Evolutionary conservation across 1,140 invertebrate genomes (phyloP).

Genomic region (Phortica variegata): DNA sequence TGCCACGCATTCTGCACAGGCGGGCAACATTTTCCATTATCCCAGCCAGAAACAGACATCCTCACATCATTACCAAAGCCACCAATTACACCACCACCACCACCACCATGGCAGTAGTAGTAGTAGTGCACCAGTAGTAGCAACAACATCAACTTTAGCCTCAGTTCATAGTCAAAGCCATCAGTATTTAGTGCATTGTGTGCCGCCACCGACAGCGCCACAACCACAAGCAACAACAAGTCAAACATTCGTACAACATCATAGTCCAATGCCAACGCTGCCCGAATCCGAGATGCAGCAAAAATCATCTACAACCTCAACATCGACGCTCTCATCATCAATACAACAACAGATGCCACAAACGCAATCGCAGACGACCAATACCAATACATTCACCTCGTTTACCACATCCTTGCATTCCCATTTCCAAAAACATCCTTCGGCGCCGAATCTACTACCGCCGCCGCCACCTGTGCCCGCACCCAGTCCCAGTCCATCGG

Average conservation of each 20-base stretch:
- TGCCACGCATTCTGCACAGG: conserved; percentile 1
- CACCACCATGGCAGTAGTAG: conserved; percentile 21
- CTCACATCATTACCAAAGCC: conserved; percentile 20
- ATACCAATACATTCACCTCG: not conserved
- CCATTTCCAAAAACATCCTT: conserved; percentile 55
- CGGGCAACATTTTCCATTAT: conserved; percentile 33
- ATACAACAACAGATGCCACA: conserved; percentile 10
- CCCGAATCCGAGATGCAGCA: conserved; percentile 42
- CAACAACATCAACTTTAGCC: conserved; percentile 38
- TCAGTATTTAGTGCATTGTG: conserved; percentile 56
- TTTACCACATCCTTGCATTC: conserved; percentile 40
- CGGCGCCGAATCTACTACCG: conserved; percentile 47
- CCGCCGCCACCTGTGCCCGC: conserved; percentile 38
- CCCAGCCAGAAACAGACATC: conserved; percentile 17
- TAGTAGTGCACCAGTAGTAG: conserved; percentile 49
- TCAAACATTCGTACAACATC: conserved; percentile 25
- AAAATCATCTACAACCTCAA: conserved; percentile 6
- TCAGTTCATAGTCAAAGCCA: conserved; percentile 54
- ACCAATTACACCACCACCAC: conserved; percentile 20
- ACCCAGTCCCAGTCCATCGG: conserved; percentile 52
- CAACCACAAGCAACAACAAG: too few species aligned
- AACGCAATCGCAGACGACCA: conserved; percentile 4
- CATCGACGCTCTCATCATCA: conserved; percentile 5
- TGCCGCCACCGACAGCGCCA: too few species aligned
- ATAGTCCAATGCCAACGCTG: conserved; percentile 53